phyloP scores from a whole-genome alignment of 2,888 invertebrate species.

The Invenusta paracnida region DNA sequence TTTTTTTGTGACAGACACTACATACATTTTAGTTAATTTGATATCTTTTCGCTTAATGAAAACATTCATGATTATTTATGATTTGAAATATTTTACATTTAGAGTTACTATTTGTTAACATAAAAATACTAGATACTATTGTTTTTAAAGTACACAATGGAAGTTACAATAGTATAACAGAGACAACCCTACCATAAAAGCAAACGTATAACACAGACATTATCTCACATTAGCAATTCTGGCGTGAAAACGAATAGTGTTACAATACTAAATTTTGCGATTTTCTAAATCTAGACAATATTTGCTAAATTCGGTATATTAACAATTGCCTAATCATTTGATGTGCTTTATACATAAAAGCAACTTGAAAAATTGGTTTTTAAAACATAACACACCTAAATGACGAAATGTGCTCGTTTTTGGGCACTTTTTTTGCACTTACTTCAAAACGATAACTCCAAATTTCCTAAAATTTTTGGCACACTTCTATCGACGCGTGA shows the following conservation, averaged over 20 bases:
- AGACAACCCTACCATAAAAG: neutral
- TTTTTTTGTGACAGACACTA: neutral
- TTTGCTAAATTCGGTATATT: neutral
- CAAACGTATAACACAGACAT: neutral
- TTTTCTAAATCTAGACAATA: neutral
- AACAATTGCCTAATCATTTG: neutral
- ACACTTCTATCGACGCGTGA: neutral
- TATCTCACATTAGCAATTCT: neutral
- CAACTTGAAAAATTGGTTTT: neutral
- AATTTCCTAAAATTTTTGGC: neutral
- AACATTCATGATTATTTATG: neutral
- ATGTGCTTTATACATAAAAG: neutral
- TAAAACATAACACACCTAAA: neutral
- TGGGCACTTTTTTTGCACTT: neutral
- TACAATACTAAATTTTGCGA: neutral
- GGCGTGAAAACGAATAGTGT: neutral
- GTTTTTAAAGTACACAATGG: neutral
- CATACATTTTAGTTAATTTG: neutral
- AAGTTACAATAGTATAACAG: neutral
- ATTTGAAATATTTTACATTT: neutral
- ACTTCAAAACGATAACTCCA: neutral
- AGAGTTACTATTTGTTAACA: neutral
- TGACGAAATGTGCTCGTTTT: neutral
- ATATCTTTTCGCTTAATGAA: neutral
- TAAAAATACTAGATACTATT: neutral